Percentiles rank a stretch among this genome's conserved stretches.
Evolutionary conservation across 2,888 invertebrate species (phyloP).

Genomic region (Chesias legatella): DNA sequence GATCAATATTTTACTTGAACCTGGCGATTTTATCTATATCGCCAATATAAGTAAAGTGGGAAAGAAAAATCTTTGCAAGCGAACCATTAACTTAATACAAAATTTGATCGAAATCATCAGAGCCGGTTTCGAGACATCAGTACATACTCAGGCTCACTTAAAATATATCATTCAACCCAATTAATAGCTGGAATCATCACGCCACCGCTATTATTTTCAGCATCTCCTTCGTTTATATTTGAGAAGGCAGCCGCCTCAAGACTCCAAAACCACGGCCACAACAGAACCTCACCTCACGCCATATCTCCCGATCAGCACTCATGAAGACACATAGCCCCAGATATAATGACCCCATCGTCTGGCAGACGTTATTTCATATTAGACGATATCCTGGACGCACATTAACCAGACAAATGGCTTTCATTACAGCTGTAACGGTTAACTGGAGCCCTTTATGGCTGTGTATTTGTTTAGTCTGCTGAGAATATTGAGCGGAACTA

Average conservation of each 20-base stretch:
- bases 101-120: too few species aligned
- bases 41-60: too few species aligned
- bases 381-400: slow-evolving; percentile 63
- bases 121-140: too few species aligned
- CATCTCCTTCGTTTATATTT: too few species aligned
- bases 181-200: too few species aligned
- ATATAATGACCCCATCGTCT: slow-evolving; percentile 55
- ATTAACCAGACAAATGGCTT: slow-evolving; percentile 66
- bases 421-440: slow-evolving; percentile 53
- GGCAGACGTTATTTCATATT: slow-evolving; percentile 66
- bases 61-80: too few species aligned
- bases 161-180: too few species aligned
- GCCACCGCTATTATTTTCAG: too few species aligned
- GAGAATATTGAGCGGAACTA: not conserved
- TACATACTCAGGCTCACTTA: too few species aligned
- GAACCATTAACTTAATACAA: too few species aligned
- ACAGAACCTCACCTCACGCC: slow-evolving; percentile 27
- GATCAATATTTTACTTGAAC: too few species aligned
- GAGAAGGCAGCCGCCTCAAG: not conserved
- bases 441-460: slow-evolving; percentile 33
- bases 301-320: slow-evolving; percentile 63
- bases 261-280: slow-evolving; percentile 8
- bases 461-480: slow-evolving; percentile 19
- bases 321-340: slow-evolving; percentile 54
- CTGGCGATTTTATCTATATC: too few species aligned